phyloP scores from a whole-genome alignment of 1,140 invertebrate genomes.

The Drosophila punjabiensis region DNA sequence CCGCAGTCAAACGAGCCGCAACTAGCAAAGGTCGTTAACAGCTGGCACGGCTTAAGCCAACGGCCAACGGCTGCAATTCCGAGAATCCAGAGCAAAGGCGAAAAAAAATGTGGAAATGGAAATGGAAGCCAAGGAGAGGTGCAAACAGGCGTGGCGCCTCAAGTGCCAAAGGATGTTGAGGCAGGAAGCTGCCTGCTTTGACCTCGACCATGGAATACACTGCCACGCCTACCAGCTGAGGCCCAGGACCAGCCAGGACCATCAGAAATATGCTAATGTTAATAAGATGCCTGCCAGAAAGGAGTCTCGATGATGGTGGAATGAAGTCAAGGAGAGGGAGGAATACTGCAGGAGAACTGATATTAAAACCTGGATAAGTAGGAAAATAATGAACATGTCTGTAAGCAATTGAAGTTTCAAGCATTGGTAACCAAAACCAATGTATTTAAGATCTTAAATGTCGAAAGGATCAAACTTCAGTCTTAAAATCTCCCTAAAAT shows the following conservation, averaged over 20 bases:
- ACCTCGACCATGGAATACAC: constrained; percentile 77
- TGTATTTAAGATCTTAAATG: not conserved
- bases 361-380: not conserved
- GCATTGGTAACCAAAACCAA: not conserved
- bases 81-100: constrained; percentile 24
- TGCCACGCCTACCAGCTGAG: constrained; percentile 32
- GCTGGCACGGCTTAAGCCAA: constrained; percentile 71
- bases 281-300: constrained; percentile 40
- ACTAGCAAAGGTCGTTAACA: constrained; percentile 79
- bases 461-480: not conserved
- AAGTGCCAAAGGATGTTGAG: constrained; percentile 41
- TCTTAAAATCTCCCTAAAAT: not conserved
- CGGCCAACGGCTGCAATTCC: constrained; percentile 36
- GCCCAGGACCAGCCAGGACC: not conserved
- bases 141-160: constrained; percentile 66
- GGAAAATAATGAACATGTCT: not conserved
- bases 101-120: constrained; percentile 24
- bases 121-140: constrained; percentile 45
- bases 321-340: not conserved
- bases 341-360: not conserved
- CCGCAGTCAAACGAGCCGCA: constrained; percentile 59
- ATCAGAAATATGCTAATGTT: constrained; percentile 61
- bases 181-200: constrained; percentile 46
- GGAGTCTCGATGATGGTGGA: constrained; percentile 2
- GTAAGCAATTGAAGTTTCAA: not conserved